phyloP scores from a whole-genome alignment of 2,888 invertebrate species.

The Ceraclea dissimilis region DNA sequence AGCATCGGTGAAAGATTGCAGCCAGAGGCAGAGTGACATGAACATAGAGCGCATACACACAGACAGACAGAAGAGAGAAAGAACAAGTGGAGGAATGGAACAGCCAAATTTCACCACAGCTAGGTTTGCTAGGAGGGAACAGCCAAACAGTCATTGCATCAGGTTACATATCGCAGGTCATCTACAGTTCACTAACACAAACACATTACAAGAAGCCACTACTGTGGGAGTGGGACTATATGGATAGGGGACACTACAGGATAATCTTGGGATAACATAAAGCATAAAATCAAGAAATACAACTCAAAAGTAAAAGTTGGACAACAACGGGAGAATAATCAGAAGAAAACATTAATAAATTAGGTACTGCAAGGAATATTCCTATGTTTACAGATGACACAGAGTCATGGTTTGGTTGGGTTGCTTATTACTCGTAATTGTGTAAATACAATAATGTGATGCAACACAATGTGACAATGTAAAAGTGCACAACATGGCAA shows the following conservation, averaged over 20 bases:
- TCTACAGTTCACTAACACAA: constrained; percentile 16
- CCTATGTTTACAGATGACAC: constrained; percentile 1
- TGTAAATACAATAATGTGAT: too few relatives aligned
- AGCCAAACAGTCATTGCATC: constrained; percentile 25
- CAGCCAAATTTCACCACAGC: neutral
- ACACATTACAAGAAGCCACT: constrained; percentile 23
- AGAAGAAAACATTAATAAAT: neutral
- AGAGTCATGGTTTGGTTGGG: neutral
- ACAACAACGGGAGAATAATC: neutral
- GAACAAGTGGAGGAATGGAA: too few relatives aligned
- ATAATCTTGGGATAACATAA: neutral
- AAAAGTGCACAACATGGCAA: too few relatives aligned
- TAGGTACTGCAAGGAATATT: neutral
- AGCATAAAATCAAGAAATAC: neutral
- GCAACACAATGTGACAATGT: too few relatives aligned
- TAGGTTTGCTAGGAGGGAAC: constrained; percentile 21
- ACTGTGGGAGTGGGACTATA: constrained; percentile 15
- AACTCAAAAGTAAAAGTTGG: neutral
- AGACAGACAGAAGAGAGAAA: constrained; percentile 1
- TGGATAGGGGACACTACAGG: constrained; percentile 15
- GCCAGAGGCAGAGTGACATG: constrained; percentile 9
- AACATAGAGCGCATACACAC: constrained; percentile 19
- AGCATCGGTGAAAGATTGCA: neutral
- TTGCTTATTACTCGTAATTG: too few relatives aligned
- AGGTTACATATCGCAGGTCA: constrained; percentile 24